Percentiles rank a stretch among this genome's conserved stretches.
Evolutionary conservation across 2,113 vertebrate genomes (phyloP).

Genomic region (Camelus dromedarius): DNA sequence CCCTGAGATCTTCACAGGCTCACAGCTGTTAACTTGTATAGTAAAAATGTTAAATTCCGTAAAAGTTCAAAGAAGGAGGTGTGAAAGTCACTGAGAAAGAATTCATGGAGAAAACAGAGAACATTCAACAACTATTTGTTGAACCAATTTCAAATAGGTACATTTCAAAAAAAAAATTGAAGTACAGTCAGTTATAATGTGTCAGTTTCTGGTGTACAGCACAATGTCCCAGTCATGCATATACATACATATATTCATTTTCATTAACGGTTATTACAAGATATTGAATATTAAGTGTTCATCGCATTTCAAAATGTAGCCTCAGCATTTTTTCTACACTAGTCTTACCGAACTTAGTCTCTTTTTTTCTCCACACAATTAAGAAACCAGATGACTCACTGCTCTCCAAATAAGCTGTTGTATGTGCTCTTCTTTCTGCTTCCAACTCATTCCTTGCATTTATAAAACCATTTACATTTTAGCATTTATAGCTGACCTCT

Average conservation of each 20-base stretch:
- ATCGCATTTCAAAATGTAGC: background rate
- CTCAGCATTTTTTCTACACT: background rate
- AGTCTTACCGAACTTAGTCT: background rate
- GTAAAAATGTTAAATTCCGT: conserved; percentile 51
- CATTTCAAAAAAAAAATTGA: background rate
- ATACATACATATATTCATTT: too few species aligned
- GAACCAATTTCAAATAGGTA: background rate
- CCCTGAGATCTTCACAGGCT: background rate
- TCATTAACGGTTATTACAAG: too few species aligned
- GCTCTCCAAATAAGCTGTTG: background rate
- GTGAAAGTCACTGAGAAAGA: background rate
- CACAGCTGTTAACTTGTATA: background rate
- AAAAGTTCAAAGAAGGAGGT: conserved; percentile 16
- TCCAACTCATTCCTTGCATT: background rate
- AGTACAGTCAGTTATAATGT: too few species aligned
- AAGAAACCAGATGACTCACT: background rate
- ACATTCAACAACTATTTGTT: conserved; percentile 49
- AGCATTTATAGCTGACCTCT: background rate
- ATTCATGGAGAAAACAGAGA: conserved; percentile 5
- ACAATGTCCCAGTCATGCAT: too few species aligned
- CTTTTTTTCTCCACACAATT: background rate
- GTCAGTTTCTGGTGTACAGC: too few species aligned
- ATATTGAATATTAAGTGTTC: background rate
- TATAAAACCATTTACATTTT: background rate
- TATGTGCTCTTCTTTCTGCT: background rate